Evolutionary conservation across 2,113 vertebrate genomes (phyloP).

Genomic region (Caracal caracal): DNA sequence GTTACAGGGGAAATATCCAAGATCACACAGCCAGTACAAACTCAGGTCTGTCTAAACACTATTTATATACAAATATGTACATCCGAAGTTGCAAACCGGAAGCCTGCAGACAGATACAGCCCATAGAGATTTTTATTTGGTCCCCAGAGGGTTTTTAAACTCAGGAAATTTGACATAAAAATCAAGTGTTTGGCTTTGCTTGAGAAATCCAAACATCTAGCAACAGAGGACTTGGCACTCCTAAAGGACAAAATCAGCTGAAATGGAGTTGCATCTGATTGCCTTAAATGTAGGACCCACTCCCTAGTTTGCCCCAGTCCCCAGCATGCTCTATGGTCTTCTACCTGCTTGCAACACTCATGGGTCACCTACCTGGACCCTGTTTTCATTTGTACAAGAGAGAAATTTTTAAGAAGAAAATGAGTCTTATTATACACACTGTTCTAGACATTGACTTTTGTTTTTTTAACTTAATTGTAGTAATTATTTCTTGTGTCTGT

Average conservation of each 20-base stretch:
- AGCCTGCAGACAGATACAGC: neutral
- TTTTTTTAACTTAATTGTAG: neutral
- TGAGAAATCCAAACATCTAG: slow-evolving; percentile 10
- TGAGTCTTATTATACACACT: neutral
- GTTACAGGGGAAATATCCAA: neutral
- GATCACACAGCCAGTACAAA: neutral
- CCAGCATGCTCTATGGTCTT: neutral
- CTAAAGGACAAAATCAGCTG: neutral
- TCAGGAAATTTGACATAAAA: slow-evolving; percentile 22
- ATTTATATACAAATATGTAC: neutral
- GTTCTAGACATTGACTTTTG: neutral
- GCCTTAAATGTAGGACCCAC: neutral
- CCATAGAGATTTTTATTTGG: neutral
- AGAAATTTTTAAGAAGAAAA: neutral
- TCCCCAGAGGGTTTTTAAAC: neutral
- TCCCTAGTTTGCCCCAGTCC: neutral
- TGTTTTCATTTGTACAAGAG: neutral
- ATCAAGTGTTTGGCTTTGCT: neutral
- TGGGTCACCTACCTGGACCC: neutral
- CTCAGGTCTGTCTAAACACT: neutral
- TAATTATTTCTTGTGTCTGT: neutral
- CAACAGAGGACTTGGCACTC: neutral
- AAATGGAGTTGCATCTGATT: neutral
- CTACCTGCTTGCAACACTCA: neutral
- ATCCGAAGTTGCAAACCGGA: neutral